Conservation (phyloP, 2,888 invertebrate species). For the Phyllotreta striolata region DNA sequence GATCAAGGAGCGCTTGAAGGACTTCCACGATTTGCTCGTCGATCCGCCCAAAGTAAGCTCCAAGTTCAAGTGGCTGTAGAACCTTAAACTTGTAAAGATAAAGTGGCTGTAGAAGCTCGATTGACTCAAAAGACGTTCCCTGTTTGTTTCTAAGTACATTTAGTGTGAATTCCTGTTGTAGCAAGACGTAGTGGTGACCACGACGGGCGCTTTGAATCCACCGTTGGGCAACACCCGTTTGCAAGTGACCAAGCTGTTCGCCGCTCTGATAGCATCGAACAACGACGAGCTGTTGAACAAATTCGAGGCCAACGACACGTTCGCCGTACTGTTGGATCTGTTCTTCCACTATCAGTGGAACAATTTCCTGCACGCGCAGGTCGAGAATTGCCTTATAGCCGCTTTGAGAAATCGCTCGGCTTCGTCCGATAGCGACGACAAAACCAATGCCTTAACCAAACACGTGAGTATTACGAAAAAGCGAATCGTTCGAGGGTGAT, state of each 20-base stretch:
- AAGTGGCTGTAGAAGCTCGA: too few relatives aligned
- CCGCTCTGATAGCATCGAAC: slow-evolving; percentile 77
- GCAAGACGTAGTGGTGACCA: slow-evolving; percentile 74
- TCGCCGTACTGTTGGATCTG: slow-evolving; percentile 78
- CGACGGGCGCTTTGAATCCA: slow-evolving; percentile 74
- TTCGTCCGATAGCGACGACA: slow-evolving; percentile 55
- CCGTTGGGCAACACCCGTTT: slow-evolving; percentile 83
- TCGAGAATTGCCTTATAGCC: slow-evolving; percentile 78
- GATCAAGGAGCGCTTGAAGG: slow-evolving; percentile 72
- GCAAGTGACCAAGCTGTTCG: slow-evolving; percentile 81
- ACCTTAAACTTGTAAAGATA: too few relatives aligned
- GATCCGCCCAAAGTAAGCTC: slow-evolving; percentile 76
- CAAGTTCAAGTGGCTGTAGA: too few relatives aligned
- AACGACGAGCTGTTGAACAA: slow-evolving; percentile 76
- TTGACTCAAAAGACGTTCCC: too few relatives aligned
- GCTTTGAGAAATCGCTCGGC: slow-evolving; percentile 65
- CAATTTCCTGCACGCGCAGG: slow-evolving; percentile 94
- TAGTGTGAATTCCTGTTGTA: slow-evolving; percentile 48
- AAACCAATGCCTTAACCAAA: slow-evolving; percentile 63
- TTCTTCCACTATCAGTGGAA: slow-evolving; percentile 92
- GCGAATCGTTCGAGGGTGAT: slow-evolving; percentile 8
- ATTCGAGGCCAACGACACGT: slow-evolving; percentile 65
- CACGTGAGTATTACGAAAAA: slow-evolving; percentile 65
- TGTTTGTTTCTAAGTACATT: neutral
- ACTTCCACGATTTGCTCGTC: slow-evolving; percentile 72